A percentile compares a stretch with the other conserved stretches of the same genome.
phyloP scores from a whole-genome alignment of 2,113 vertebrate species.

The Nothocercus julius region DNA sequence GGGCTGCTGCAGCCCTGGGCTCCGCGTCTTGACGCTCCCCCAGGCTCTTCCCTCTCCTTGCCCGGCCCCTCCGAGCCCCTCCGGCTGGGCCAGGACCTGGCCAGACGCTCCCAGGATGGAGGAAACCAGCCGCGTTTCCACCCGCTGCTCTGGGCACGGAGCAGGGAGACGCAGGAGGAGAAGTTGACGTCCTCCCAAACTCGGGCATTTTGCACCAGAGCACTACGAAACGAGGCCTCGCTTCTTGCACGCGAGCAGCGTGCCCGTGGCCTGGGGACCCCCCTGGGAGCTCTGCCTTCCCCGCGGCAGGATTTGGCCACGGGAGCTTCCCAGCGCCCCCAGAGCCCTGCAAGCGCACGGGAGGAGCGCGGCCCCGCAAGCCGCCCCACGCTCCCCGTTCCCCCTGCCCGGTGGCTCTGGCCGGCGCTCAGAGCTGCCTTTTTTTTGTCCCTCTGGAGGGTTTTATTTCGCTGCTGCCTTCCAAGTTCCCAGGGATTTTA shows the following conservation, averaged over 20 bases:
- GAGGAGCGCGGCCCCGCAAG: background rate
- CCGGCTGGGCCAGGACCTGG: background rate
- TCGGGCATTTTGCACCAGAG: background rate
- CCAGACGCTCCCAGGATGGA: background rate
- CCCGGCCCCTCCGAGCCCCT: background rate
- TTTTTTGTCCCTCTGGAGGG: constrained; percentile 21
- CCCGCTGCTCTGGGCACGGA: background rate
- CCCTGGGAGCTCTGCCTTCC: background rate
- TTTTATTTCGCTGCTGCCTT: constrained; percentile 65
- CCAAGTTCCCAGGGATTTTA: constrained; percentile 73
- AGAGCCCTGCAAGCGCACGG: background rate
- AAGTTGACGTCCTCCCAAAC: background rate
- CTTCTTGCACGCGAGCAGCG: too few relatives aligned
- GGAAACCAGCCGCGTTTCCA: background rate
- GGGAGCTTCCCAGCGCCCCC: background rate
- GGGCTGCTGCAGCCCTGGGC: background rate
- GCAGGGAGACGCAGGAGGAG: background rate
- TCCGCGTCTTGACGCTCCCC: background rate
- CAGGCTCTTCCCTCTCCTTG: background rate
- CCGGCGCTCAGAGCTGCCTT: background rate
- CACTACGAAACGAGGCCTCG: accelerated
- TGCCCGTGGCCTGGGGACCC: background rate
- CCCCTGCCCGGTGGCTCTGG: background rate
- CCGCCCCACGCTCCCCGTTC: background rate
- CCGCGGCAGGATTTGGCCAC: accelerated